Conservation (phyloP, 1,140 invertebrate species). For the Dinoponera quadriceps region DNA sequence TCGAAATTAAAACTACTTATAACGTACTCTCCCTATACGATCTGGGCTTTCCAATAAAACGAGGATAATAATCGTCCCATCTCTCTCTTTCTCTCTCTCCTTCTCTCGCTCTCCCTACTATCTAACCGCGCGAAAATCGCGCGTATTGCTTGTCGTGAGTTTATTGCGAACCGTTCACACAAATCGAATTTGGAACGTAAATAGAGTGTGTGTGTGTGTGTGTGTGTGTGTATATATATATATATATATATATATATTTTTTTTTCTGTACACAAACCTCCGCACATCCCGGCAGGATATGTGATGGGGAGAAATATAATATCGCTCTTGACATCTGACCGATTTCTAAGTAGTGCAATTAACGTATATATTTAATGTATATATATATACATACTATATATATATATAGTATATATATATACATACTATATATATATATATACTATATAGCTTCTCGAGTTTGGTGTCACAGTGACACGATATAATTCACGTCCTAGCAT, state of each 20-base stretch:
- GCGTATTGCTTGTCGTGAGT: slow-evolving; percentile 55
- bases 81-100: neutral
- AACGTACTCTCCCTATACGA: neutral
- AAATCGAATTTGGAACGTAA: slow-evolving; percentile 45
- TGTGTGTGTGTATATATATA: too few relatives aligned
- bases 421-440: slow-evolving; percentile 24
- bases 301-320: slow-evolving; percentile 32
- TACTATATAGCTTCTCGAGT: slow-evolving; percentile 9
- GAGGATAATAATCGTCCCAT: slow-evolving; percentile 21
- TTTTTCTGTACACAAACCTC: slow-evolving; percentile 35
- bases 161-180: slow-evolving; percentile 36
- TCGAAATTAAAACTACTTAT: slow-evolving; percentile 17
- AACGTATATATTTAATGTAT: slow-evolving; percentile 9
- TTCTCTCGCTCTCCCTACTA: slow-evolving; percentile 26
- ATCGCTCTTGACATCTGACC: slow-evolving; percentile 8
- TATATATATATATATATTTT: neutral
- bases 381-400: slow-evolving; percentile 5
- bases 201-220: slow-evolving; percentile 18
- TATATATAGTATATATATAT: neutral
- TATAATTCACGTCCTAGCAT: slow-evolving; percentile 32
- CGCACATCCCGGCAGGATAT: slow-evolving; percentile 44
- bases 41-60: slow-evolving; percentile 4
- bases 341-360: slow-evolving; percentile 37
- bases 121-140: slow-evolving; percentile 40
- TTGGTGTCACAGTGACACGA: slow-evolving; percentile 46